Base-by-base conservation (phyloP, 2,888 invertebrate genomes). In the Habrosyne pyritoides region DNA sequence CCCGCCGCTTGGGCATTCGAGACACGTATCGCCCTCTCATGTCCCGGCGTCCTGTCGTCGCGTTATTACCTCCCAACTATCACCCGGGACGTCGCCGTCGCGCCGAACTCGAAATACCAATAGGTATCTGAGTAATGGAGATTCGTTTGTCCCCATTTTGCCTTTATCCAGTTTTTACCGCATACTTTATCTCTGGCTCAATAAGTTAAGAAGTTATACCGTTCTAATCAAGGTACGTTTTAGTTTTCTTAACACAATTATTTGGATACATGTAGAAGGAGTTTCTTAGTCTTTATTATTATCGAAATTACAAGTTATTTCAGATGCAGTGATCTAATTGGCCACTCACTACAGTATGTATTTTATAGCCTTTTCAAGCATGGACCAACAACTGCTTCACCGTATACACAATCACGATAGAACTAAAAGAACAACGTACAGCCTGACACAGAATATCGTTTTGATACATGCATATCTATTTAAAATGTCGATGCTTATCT, bases 21-120 rank as follows among this genome's bases (percentile, higher is more conserved):
- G 65, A 84, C 91, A 91, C 91, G 91, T 89, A 78, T 70, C 71
- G 69, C 78, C 75, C 81, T 84, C 84, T 87, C 88, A 84, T 88
- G 87, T 86, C 79, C 79, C 77, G 80, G 73, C 81, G 84, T 84
- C 85, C 84, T 81, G 77, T 77, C 84, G 80, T 76, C 84, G 77
- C 78, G 83, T 86, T 89, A 89, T 89, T 89, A 89, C 87, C 81
- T 83, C 79, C 73, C 84, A 81, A 86, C 87, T 83, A 84, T 86
- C 84, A 80, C 83, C 68, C 74, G 73, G 69, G 67, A 67, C 73
- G 66, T 61, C 64, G n/a, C 67, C 74, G 66, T 61, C 71, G 71
- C 72, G 71, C 73, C 71, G 67, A 72, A 77, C 64, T 75, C 75
- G 67, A 75, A 71, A 69, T 67, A 68, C 67, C 76, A 79, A 78